Conservation (phyloP, 2,113 vertebrate genomes). For the Malurus cyaneus region DNA sequence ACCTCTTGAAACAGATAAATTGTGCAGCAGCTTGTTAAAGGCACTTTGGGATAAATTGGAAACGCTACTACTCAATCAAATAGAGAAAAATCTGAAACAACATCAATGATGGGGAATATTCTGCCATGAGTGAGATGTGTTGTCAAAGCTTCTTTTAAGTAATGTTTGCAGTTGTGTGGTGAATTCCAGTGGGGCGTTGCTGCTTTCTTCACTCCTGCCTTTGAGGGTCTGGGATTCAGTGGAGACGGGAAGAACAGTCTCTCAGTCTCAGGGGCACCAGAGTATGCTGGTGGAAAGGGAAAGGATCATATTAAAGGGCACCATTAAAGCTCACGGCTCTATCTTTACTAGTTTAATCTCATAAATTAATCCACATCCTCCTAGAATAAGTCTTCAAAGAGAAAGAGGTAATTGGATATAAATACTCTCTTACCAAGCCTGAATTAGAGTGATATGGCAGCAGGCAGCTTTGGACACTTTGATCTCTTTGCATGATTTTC, state of each 20-base stretch:
- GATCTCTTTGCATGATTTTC: conserved; percentile 11
- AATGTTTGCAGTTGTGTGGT: not conserved
- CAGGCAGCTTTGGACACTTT: conserved; percentile 16
- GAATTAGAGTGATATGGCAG: not conserved
- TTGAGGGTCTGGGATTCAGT: not conserved
- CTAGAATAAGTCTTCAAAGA: conserved; percentile 53
- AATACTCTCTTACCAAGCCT: not conserved
- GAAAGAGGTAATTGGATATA: conserved; percentile 37
- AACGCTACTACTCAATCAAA: not conserved
- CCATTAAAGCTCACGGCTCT: conserved; percentile 11
- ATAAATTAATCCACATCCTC: conserved; percentile 58
- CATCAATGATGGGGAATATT: not conserved
- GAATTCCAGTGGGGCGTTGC: accelerated
- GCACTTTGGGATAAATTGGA: not conserved
- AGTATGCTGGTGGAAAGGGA: conserved; percentile 14
- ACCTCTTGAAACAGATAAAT: not conserved
- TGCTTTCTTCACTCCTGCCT: not conserved
- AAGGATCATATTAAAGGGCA: conserved; percentile 42
- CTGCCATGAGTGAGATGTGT: not conserved
- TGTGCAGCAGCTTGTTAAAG: not conserved
- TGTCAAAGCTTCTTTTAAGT: not conserved
- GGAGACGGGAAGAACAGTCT: not conserved
- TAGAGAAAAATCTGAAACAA: not conserved
- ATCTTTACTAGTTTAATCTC: conserved; percentile 60
- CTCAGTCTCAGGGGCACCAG: not conserved